Evolutionary conservation across 2,113 vertebrate species (phyloP).

Genomic region (Percina caprodes): DNA sequence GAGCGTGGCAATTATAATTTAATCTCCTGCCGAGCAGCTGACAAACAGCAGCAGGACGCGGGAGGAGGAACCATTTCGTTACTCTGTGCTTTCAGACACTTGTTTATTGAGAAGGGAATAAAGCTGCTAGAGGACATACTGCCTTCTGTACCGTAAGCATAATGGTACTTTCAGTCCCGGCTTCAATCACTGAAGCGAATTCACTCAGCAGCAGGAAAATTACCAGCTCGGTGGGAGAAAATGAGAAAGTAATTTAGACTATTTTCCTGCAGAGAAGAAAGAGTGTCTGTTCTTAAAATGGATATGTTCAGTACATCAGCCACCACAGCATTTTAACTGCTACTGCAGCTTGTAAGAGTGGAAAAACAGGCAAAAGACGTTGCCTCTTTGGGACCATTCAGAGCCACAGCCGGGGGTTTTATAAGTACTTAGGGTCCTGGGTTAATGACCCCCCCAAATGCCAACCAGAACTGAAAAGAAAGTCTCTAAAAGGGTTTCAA

Average conservation of each 20-base stretch:
- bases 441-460: no score
- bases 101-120: slow-evolving; percentile 54
- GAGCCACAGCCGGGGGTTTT: neutral
- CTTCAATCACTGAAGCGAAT: neutral
- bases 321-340: neutral
- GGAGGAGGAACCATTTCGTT: slow-evolving; percentile 27
- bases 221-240: neutral
- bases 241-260: neutral
- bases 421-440: no score
- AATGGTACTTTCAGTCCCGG: neutral
- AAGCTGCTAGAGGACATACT: slow-evolving; percentile 33
- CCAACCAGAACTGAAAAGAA: neutral
- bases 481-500: no score
- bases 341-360: neutral
- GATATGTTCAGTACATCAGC: neutral
- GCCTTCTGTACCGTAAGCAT: neutral
- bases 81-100: slow-evolving; percentile 2
- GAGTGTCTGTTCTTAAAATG: neutral
- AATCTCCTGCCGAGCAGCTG: slow-evolving; percentile 30
- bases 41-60: slow-evolving; percentile 8
- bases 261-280: slow-evolving; percentile 6
- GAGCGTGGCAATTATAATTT: neutral
- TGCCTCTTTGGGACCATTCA: neutral
- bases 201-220: slow-evolving; percentile 6
- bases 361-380: no score